Evolutionary conservation across 2,113 vertebrate species (phyloP), one percentile per base, ranked within the genome.

Genomic region (Elanoides forficatus): DNA sequence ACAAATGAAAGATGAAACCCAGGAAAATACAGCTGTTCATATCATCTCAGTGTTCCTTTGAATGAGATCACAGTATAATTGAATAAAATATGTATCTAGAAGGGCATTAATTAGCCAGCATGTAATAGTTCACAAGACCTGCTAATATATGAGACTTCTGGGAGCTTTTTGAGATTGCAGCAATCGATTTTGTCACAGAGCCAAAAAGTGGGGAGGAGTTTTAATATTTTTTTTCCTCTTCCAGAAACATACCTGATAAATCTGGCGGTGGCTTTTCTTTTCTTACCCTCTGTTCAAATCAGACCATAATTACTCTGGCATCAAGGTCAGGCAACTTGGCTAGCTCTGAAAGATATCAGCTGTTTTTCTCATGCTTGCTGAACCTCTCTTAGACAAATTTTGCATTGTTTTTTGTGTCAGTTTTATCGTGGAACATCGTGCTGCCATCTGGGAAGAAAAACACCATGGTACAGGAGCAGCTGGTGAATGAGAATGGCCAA

Each of bases 391-490:
- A 98, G 98, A 98, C 98, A 98, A 98, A 98, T 98, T 98, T 97
- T 97, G 97, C 97, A 98, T 98, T 98, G 98, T 98, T 98, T 98
- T 97, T 97, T 97, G 95, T 98, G 98, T 98, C 98, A 98, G 96
- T 97, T 98, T 98, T 98, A 98, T 98, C 93, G 2, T 97, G 95
- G 96, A 98, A 98, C 98, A 98, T 98, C 95, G 7, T 98, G 97
- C 98, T 97, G 98, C 98, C 98, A 98, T 98, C 98, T 98, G 98
- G 97, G 97, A 98, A 97, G 97, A 97, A 98, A 98, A 98, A 98
- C 97, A 98, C 97, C 95, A 96, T 92, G 96, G 97, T 95, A 94
- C 97, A 95, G 96, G 97, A 98, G 97, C 98, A 98, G 98, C 98
- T 98, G 98, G 97, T 97, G 96, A 98, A 97, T 90, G 93, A 97